These are phyloP conservation scores for Campoletis raptor DNA, from an alignment of 2,888 invertebrate genomes.

Conservation along the genomic window DNA sequence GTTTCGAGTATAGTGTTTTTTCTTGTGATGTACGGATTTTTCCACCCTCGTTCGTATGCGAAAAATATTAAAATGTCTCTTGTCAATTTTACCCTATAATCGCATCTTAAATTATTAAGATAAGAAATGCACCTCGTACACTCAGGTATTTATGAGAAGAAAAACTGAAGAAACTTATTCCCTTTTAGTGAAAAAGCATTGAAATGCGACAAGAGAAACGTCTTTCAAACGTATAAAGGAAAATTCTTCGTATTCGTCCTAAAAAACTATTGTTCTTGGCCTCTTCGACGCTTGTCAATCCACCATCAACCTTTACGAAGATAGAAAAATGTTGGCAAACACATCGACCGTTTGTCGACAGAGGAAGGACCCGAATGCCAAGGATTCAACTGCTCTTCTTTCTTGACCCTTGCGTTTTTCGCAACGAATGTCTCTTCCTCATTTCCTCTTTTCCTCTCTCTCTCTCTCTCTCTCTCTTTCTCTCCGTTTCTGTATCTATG, in stretches of 20 bases:
- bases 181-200: neutral
- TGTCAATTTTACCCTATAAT: neutral
- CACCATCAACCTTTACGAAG: neutral
- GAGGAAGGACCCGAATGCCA: conserved; percentile 2
- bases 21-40: conserved; percentile 34
- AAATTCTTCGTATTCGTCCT: neutral
- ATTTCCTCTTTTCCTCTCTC: neutral
- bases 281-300: neutral
- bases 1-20: conserved; percentile 44
- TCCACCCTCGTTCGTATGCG: neutral
- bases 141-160: neutral
- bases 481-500: neutral
- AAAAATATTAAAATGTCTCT: neutral
- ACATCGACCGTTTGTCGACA: neutral
- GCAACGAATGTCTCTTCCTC: neutral
- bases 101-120: neutral
- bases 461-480: too few relatives aligned
- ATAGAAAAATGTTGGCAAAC: conserved; percentile 30
- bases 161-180: neutral
- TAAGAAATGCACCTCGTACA: neutral
- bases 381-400: conserved; percentile 36
- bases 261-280: neutral
- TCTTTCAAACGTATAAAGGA: neutral
- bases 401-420: conserved; percentile 17
- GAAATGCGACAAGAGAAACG: neutral